Evolutionary conservation across 2,113 vertebrate species (phyloP), one percentile per base, ranked within the genome.

Genomic region (Telmatochromis brichardi): DNA sequence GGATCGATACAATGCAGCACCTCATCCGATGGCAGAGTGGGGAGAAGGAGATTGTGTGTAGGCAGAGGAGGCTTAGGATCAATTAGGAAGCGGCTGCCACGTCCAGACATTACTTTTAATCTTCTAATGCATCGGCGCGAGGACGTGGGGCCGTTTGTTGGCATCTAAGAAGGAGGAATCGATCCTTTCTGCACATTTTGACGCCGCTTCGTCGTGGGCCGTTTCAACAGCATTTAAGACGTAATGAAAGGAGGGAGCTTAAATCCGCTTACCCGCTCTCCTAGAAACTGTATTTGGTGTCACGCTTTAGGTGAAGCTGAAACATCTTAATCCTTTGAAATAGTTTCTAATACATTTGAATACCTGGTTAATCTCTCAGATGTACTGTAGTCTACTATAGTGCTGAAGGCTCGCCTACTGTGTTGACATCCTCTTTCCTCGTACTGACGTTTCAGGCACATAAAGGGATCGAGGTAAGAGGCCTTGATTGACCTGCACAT

Each of bases 101-200:
- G 19, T 95, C 90, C 93, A 96, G 93, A 96, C 94, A 92, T 96
- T 94, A 94, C 91, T 94, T 97, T 96, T 96, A 96, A 97, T 96
- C 95, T 96, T 93, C 96, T 96, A 97, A 97, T 96, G 96, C 96
- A 96, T 94, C 57, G 45, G 82, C 45, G 87, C 86, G 79, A 95
- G 95, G 94, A 92, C 90, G 78, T 60, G 87, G 81, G 90, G 86
- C 79, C 88, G 57, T 94, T 93, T 90, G 92, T 90, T 88, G 87
- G 84, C 93, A 94, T 94, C 92, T 89, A 89, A 94, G 91, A 54
- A 90, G 92, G 81, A 90, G 55, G 88, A 90, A 96, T 96, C 95
- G 92, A 96, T 96, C 91, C 91, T 91, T 93, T 90, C 79, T 45
- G 71, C 91, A 93, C 91, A 82, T 94, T 88, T 91, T 71, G 89